phyloP scores from a whole-genome alignment of 2,888 invertebrate genomes.

The Matsumyia berberina region DNA sequence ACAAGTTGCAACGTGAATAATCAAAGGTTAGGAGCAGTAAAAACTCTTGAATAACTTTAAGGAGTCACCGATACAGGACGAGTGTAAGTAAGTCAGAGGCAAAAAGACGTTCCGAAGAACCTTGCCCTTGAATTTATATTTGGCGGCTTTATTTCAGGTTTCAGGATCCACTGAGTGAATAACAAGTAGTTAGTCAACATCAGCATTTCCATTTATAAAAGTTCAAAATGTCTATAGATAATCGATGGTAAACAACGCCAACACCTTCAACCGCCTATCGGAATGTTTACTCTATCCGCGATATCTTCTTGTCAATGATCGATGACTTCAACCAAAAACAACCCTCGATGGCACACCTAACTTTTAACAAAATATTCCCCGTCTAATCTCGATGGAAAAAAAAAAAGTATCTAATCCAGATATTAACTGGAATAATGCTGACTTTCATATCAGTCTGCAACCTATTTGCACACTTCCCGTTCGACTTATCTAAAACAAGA shows the following conservation, averaged over 20 bases:
- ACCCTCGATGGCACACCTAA: conserved; percentile 1
- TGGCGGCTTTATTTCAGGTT: too few relatives aligned
- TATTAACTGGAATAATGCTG: conserved; percentile 47
- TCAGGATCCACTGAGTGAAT: too few relatives aligned
- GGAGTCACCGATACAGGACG: too few relatives aligned
- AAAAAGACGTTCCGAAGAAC: too few relatives aligned
- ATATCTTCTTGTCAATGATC: too few relatives aligned
- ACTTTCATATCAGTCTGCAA: conserved; percentile 4
- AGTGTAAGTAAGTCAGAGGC: too few relatives aligned
- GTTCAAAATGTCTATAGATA: neutral
- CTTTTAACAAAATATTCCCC: neutral
- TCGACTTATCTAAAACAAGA: conserved; percentile 46
- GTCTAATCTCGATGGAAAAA: neutral
- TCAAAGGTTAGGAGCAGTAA: too few relatives aligned
- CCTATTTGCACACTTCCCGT: neutral
- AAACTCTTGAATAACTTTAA: too few relatives aligned
- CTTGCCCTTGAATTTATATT: too few relatives aligned
- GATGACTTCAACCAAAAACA: neutral
- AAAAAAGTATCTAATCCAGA: conserved; percentile 4
- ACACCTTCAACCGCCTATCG: neutral
- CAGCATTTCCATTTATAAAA: neutral
- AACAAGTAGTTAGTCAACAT: too few relatives aligned
- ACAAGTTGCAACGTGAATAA: too few relatives aligned
- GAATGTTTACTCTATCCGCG: neutral
- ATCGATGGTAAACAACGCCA: neutral